A percentile compares a stretch with the other conserved stretches of the same genome.
phyloP scores from a whole-genome alignment of 1,140 invertebrate genomes.

The Musca vetustissima region DNA sequence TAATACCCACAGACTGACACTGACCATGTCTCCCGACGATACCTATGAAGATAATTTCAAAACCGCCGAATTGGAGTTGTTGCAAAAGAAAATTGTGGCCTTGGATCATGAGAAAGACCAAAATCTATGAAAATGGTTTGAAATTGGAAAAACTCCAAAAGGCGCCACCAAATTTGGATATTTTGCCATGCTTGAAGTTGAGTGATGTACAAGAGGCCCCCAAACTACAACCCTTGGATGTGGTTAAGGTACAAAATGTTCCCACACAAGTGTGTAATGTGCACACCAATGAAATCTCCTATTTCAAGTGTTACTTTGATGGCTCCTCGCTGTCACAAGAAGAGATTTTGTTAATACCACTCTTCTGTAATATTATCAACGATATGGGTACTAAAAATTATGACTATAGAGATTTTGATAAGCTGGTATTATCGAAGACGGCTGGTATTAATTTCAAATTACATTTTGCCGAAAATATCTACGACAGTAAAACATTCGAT shows the following conservation, averaged over 20 bases:
- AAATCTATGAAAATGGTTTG: slow-evolving; percentile 71
- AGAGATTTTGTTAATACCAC: slow-evolving; percentile 73
- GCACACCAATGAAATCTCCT: slow-evolving; percentile 87
- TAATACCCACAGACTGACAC: slow-evolving; percentile 78
- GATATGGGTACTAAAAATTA: slow-evolving; percentile 83
- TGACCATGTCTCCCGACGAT: slow-evolving; percentile 84
- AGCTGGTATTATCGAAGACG: slow-evolving; percentile 77
- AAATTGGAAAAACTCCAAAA: slow-evolving; percentile 76
- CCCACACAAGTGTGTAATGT: slow-evolving; percentile 75
- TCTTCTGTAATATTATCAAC: slow-evolving; percentile 79
- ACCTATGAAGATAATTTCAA: slow-evolving; percentile 71
- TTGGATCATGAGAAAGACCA: slow-evolving; percentile 64
- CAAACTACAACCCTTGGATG: slow-evolving; percentile 62
- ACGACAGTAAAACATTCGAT: slow-evolving; percentile 67
- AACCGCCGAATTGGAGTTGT: slow-evolving; percentile 67
- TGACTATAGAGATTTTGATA: slow-evolving; percentile 81
- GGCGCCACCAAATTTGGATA: slow-evolving; percentile 67
- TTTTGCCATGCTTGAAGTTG: slow-evolving; percentile 78
- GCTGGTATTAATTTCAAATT: slow-evolving; percentile 72
- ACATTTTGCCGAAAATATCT: slow-evolving; percentile 73
- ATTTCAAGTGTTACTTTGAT: slow-evolving; percentile 78
- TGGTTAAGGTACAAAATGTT: slow-evolving; percentile 61
- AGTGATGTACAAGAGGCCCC: slow-evolving; percentile 71
- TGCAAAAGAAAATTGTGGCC: slow-evolving; percentile 66
- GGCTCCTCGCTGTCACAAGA: slow-evolving; percentile 67